Conservation (phyloP, 2,888 invertebrate genomes). For the Metalampra italica region DNA sequence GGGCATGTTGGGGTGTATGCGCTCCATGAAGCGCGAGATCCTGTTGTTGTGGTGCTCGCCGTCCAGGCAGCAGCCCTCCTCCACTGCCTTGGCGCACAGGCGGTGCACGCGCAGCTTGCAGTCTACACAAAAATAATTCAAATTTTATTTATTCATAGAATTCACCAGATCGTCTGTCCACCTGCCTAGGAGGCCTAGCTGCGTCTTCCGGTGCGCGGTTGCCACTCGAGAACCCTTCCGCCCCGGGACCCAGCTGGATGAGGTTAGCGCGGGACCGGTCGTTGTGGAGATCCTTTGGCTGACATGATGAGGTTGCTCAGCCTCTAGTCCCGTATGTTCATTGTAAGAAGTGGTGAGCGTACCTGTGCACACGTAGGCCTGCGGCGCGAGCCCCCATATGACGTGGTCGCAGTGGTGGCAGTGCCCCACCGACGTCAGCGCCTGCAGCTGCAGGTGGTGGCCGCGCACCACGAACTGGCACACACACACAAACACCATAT, state of each 20-base stretch:
- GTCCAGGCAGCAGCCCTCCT: constrained; percentile 89
- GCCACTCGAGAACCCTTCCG: too few relatives aligned
- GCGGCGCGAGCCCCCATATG: constrained; percentile 97
- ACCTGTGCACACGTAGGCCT: constrained; percentile 97
- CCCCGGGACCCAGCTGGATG: too few relatives aligned
- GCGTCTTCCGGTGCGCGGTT: too few relatives aligned
- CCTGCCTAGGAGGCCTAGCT: too few relatives aligned
- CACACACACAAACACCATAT: constrained; percentile 3
- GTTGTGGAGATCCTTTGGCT: too few relatives aligned
- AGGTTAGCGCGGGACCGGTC: too few relatives aligned
- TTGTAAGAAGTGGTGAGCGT: too few relatives aligned
- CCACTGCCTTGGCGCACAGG: constrained; percentile 86
- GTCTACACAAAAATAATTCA: too few relatives aligned
- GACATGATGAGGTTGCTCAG: too few relatives aligned
- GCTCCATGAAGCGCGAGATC: constrained; percentile 86
- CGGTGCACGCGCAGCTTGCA: constrained; percentile 94
- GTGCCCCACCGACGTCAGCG: constrained; percentile 92
- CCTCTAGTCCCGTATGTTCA: too few relatives aligned
- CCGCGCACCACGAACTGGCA: constrained; percentile 87
- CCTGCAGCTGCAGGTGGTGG: constrained; percentile 93
- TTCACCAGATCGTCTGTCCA: too few relatives aligned
- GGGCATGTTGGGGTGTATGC: constrained; percentile 55
- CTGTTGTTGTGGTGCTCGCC: constrained; percentile 83
- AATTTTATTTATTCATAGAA: too few relatives aligned
- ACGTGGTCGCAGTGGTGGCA: constrained; percentile 96